These are phyloP conservation scores for Myripristis jacobus DNA, from an alignment of 2,797 vertebrate species.

Conservation along the genomic window DNA sequence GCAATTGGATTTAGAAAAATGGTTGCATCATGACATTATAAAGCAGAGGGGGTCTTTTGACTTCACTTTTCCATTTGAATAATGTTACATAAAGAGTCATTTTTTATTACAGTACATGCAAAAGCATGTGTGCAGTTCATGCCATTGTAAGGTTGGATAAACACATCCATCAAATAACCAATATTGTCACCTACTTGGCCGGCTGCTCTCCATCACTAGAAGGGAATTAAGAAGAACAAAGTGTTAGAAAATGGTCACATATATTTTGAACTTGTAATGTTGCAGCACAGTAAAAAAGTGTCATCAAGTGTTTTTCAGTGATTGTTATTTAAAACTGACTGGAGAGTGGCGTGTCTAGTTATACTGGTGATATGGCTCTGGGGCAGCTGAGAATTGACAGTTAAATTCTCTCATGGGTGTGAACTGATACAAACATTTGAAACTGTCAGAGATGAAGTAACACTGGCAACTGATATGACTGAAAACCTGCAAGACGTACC, in stretches of 20 bases:
- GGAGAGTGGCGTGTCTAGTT: background rate
- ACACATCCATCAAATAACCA: background rate
- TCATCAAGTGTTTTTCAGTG: too few relatives aligned
- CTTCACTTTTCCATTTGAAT: too few relatives aligned
- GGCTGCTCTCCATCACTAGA: slow-evolving; percentile 54
- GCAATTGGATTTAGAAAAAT: too few relatives aligned
- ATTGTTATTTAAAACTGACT: too few relatives aligned
- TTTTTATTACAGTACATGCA: background rate
- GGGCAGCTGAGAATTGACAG: too few relatives aligned
- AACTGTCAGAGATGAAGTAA: too few relatives aligned
- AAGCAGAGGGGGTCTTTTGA: too few relatives aligned
- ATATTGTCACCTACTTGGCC: slow-evolving; percentile 66
- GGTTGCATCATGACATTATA: too few relatives aligned
- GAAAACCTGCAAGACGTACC: slow-evolving; percentile 52
- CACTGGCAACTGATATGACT: background rate
- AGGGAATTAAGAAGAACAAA: background rate
- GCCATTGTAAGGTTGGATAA: background rate
- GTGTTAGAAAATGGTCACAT: too few relatives aligned
- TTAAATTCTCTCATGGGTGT: too few relatives aligned
- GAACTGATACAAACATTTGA: background rate
- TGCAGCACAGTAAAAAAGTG: background rate
- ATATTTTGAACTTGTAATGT: too few relatives aligned
- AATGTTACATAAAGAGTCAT: background rate
- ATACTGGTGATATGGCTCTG: too few relatives aligned
- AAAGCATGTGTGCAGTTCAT: background rate